Base-by-base conservation (phyloP, 2,888 invertebrate genomes). In the Andrena chrysosceles region DNA sequence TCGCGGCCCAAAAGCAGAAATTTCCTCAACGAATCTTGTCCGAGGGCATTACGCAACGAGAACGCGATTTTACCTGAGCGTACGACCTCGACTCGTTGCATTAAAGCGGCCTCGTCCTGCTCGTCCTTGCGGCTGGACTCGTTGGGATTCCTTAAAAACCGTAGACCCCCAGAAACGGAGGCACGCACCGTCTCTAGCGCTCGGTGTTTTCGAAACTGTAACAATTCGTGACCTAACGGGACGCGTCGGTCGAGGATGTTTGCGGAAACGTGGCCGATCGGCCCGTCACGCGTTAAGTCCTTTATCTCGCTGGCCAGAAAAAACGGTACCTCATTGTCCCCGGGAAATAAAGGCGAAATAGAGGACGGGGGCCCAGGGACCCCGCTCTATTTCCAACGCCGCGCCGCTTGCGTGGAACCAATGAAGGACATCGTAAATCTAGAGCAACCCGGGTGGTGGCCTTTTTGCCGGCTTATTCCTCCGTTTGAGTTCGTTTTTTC, bases 201-300 rank as follows among this genome's bases (percentile, higher is more conserved):
- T 48, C 33, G 54, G 35, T 70, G 77, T 72, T 70, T 31, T 76
- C 42, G 63, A 72, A 83, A 85, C 69, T 84, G 83, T 82, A 81
- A 90, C 89, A 89, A 91, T 90, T 80, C 88, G 71, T 60, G 89
- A 92, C 92, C 91, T 92, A 92, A 92, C 92, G 92, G 92, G 87
- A 92, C 88, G 75, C 78, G 85, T 81, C 84, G 87, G 88, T 87
- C 84, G 83, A 89, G 86, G 73, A 76, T 93, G 92, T 93, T 93
- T 93, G 93, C 93, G 93, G 93, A 93, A 93, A 90, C 88, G 87
- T 81, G 87, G 89, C 86, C 86, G 80, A 84, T 81, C 86, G 74
- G 76, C 77, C 88, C 89, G 92, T 92, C 90, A 91, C 90, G 91
- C 86, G 84, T 87, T 75, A 80, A 79, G 60, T 78, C 82, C 81